Base-by-base conservation (phyloP, 2,888 invertebrate genomes). In the Pteria penguin region DNA sequence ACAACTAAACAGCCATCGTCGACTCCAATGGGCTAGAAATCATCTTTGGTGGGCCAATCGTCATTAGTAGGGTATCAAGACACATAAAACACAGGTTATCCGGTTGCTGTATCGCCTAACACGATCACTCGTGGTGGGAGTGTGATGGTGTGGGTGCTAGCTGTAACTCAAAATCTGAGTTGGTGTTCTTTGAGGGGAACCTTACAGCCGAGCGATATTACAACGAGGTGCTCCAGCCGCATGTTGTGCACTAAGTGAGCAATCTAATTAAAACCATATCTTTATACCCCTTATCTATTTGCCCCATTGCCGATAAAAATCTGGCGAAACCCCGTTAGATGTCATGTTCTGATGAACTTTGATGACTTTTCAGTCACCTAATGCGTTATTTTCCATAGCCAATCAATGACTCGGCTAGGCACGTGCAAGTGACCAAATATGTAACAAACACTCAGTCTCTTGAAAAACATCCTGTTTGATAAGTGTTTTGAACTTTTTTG, bases 1-100 rank as follows among this genome's bases (percentile, higher is more conserved):
- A 18, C 1, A 1, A 55, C 57, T 61, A 26, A 57, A 74, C 22
- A 73, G 77, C 4, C 66, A 62, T 5, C 63, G n/a, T 32, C 58
- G 73, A n/a, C 71, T 36, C 2, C n/a, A 27, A 0, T 61, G 66
- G 67, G 63, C 45, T 45, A 45, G 8, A 18, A 8, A 45, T 45
- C 45, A 45, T 18, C 45, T 8, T 45, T 14, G 45, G 45, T 45
- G 45, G 45, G 18, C 8, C 18, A 45, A 14, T 45, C 18, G 45
- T 18, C 45, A 45, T 8, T 45, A 18, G 45, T 8, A 45, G 45
- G 45, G 45, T 45, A 8, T 45, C 11, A 18, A 45, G 8, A 45
- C 45, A 18, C 18, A 45, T 14, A 14, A 45, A 45, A 18, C 11
- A 45, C 8, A 18, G 45, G 45, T 45, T 45, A 0, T 8, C 18